These are phyloP conservation scores for Rhagophthalmus giganteus DNA, from an alignment of 2,888 invertebrate genomes.

Conservation along the genomic window DNA sequence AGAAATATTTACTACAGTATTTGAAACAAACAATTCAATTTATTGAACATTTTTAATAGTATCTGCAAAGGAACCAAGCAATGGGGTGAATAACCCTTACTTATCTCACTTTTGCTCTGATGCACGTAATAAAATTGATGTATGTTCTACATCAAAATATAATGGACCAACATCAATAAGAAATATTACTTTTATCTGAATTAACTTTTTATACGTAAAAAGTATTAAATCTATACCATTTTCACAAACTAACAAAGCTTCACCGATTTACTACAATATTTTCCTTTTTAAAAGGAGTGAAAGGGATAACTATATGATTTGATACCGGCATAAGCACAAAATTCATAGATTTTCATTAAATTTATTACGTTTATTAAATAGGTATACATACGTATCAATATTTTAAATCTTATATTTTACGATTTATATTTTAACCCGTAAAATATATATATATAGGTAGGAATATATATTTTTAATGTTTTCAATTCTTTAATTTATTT, in stretches of 20 bases:
- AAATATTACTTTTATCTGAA: slow-evolving; percentile 22
- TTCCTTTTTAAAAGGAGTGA: not conserved
- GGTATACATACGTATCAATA: no score
- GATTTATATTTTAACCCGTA: no score
- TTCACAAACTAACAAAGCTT: not conserved
- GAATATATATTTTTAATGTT: no score
- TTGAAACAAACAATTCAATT: slow-evolving; percentile 31
- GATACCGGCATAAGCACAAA: no score
- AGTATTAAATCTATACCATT: slow-evolving; percentile 6
- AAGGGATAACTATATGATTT: no score
- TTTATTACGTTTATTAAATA: no score
- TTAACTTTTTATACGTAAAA: slow-evolving; percentile 4
- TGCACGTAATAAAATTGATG: slow-evolving; percentile 32
- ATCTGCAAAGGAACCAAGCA: slow-evolving; percentile 21
- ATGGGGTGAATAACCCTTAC: slow-evolving; percentile 24
- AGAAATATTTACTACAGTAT: slow-evolving; percentile 20
- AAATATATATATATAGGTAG: no score
- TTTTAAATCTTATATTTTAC: no score
- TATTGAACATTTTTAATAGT: slow-evolving; percentile 24
- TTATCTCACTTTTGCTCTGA: slow-evolving; percentile 34
- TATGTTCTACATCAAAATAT: slow-evolving; percentile 19
- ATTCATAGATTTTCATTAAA: no score
- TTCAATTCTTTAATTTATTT: no score
- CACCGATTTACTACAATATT: not conserved
- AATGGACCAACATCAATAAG: slow-evolving; percentile 21